phyloP scores from a whole-genome alignment of 2,113 vertebrate species.

The Pseudorasbora parva region DNA sequence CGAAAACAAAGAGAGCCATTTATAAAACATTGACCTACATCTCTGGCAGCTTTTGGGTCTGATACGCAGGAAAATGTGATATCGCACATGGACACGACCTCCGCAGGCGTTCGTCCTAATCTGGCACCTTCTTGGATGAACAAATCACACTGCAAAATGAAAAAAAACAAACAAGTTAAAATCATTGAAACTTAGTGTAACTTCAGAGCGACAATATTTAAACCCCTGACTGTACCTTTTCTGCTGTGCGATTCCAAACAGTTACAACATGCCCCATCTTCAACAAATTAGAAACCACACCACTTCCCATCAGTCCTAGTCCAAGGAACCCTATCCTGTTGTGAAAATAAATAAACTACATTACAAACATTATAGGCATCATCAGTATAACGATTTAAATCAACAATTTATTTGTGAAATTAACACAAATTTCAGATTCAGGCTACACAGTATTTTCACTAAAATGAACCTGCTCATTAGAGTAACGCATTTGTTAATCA shows the following conservation, averaged over 20 bases:
- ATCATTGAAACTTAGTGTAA: not conserved
- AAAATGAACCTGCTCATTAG: not conserved
- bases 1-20: not conserved
- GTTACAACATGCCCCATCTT: constrained; percentile 99
- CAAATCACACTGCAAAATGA: constrained; percentile 89
- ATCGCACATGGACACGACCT: constrained; percentile 97
- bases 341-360: not conserved
- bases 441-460: not conserved
- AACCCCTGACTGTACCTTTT: constrained; percentile 81
- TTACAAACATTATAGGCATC: not conserved
- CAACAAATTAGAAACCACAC: constrained; percentile 95
- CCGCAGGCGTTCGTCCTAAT: constrained; percentile 94
- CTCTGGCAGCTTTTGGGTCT: constrained; percentile 95
- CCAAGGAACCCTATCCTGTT: constrained; percentile 97
- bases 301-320: constrained; percentile 96
- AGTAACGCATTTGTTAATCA: not conserved
- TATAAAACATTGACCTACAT: constrained; percentile 81
- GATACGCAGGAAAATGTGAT: constrained; percentile 99
- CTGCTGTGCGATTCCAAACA: constrained; percentile 97
- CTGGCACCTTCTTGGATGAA: constrained; percentile 98
- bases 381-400: not conserved
- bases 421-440: too few species aligned
- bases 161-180: not conserved
- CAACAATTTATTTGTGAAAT: not conserved
- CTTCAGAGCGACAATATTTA: not conserved